These are phyloP conservation scores for Malacoctenus gilli DNA, from an alignment of 2,797 vertebrate genomes.

Conservation along the genomic window DNA sequence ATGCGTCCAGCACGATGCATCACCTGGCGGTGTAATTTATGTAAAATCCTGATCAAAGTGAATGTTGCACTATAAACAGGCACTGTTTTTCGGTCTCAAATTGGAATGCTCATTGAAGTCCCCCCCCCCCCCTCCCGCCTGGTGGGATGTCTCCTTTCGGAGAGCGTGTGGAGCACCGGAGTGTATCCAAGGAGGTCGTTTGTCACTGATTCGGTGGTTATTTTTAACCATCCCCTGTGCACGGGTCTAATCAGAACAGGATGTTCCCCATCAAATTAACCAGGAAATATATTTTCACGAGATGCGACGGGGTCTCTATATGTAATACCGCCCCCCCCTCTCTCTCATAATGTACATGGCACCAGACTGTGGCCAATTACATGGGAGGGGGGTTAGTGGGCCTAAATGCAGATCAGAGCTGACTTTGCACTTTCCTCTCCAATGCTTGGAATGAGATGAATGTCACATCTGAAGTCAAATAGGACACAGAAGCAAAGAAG, in stretches of 20 bases:
- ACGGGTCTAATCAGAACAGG: slow-evolving; percentile 78
- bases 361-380: slow-evolving; percentile 39
- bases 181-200: slow-evolving; percentile 72
- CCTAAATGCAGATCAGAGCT: slow-evolving; percentile 27
- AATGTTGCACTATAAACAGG: too few species aligned
- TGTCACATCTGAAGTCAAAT: not conserved
- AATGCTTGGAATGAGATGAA: too few species aligned
- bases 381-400: slow-evolving; percentile 25
- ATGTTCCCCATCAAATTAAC: slow-evolving; percentile 73
- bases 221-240: slow-evolving; percentile 73
- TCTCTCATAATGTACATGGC: slow-evolving; percentile 26
- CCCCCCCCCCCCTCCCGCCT: slow-evolving; percentile 34
- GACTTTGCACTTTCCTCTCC: too few species aligned
- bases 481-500: too few species aligned
- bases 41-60: too few species aligned
- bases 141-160: slow-evolving; percentile 21
- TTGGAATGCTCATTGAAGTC: slow-evolving; percentile 31
- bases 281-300: slow-evolving; percentile 66
- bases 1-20: too few species aligned
- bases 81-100: slow-evolving; percentile 8
- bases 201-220: slow-evolving; percentile 75
- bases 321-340: slow-evolving; percentile 18
- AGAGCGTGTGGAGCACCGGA: slow-evolving; percentile 25
- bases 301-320: slow-evolving; percentile 46
- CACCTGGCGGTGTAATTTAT: too few species aligned